A percentile compares a stretch with the other conserved stretches of the same genome.
Conservation (phyloP, 2,888 invertebrate genomes). For the Parascotia fuliginaria region DNA sequence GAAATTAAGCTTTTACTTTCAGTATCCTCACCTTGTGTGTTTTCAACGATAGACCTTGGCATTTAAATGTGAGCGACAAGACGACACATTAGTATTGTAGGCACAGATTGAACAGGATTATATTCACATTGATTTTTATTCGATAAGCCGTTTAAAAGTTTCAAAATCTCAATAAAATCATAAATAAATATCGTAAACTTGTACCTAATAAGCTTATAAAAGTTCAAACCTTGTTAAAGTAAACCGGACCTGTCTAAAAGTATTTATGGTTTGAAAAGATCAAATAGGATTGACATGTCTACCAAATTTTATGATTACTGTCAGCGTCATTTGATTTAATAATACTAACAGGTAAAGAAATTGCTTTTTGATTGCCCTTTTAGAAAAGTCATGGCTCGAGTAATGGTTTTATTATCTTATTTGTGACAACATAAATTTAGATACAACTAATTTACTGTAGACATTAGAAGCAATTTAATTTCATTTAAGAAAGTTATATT, state of each 20-base stretch:
- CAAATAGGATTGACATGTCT: slow-evolving; percentile 14
- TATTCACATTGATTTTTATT: slow-evolving; percentile 46
- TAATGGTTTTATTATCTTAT: no score
- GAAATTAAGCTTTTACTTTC: slow-evolving; percentile 51
- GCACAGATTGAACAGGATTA: slow-evolving; percentile 50
- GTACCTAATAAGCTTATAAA: slow-evolving; percentile 7
- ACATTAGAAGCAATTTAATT: no score
- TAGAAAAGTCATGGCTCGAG: no score
- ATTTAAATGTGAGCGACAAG: slow-evolving; percentile 67
- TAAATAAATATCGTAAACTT: slow-evolving; percentile 28
- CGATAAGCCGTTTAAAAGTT: slow-evolving; percentile 49
- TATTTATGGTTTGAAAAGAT: slow-evolving; percentile 11
- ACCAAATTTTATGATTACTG: slow-evolving; percentile 1
- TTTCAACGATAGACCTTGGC: slow-evolving; percentile 64
- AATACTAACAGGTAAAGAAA: neutral
- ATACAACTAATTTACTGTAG: no score
- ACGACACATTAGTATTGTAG: slow-evolving; percentile 57
- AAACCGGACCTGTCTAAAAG: slow-evolving; percentile 10
- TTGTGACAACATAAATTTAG: no score
- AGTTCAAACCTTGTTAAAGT: neutral
- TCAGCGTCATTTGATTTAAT: neutral
- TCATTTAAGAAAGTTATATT: no score
- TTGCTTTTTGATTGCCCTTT: no score
- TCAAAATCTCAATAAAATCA: slow-evolving; percentile 33
- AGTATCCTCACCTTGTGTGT: slow-evolving; percentile 52